phyloP scores from a whole-genome alignment of 2,888 invertebrate genomes.

The Napeogenes inachia region DNA sequence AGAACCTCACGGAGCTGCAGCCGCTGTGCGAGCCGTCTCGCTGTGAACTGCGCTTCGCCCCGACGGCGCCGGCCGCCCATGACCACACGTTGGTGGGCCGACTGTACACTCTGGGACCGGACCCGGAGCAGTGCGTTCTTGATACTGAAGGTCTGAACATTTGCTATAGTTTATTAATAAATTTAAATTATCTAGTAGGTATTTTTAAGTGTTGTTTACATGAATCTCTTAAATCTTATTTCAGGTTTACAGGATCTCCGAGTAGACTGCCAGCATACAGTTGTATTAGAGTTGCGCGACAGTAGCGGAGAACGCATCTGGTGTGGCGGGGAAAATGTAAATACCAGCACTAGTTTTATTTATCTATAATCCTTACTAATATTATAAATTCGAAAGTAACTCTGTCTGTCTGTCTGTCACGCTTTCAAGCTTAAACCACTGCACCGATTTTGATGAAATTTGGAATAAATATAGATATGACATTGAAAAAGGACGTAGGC shows the following conservation, averaged over 20 bases:
- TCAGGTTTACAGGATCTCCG: constrained; percentile 78
- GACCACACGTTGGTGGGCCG: constrained; percentile 56
- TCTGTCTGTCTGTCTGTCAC: no score
- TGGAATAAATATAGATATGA: no score
- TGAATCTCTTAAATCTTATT: no score
- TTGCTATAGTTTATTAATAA: constrained; percentile 11
- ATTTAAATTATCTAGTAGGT: no score
- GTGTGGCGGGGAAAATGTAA: constrained; percentile 81
- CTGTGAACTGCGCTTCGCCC: constrained; percentile 57
- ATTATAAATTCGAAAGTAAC: no score
- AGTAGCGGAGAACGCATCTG: constrained; percentile 79
- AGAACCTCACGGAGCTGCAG: constrained; percentile 76
- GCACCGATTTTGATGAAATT: no score
- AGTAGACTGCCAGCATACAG: constrained; percentile 79
- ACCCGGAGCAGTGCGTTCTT: constrained; percentile 77
- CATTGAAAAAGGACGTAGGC: no score
- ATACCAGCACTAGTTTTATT: background rate
- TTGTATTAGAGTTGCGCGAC: constrained; percentile 79
- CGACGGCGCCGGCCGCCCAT: constrained; percentile 48
- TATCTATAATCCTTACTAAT: no score
- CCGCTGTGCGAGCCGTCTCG: constrained; percentile 50
- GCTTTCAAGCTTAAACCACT: no score
- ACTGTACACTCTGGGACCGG: constrained; percentile 80
- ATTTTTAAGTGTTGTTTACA: no score
- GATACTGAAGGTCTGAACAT: constrained; percentile 68